Percentiles rank a stretch among this genome's conserved stretches.
phyloP scores from a whole-genome alignment of 1,140 invertebrate genomes.

The Papilio machaon region DNA sequence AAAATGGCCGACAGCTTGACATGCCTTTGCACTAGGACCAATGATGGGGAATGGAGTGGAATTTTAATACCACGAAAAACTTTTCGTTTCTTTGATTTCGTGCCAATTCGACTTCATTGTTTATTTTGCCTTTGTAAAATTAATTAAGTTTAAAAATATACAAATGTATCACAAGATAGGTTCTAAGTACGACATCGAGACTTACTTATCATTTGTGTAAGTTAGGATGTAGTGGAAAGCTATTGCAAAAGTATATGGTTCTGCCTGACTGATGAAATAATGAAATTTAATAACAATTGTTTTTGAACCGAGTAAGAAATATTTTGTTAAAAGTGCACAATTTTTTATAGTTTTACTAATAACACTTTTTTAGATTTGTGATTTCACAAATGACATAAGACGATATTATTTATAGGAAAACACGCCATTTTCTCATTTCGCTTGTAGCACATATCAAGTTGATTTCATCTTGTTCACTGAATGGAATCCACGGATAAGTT shows the following conservation, averaged over 20 bases:
- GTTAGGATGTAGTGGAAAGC: too few species aligned
- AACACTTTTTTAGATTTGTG: not conserved
- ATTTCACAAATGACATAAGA: not conserved
- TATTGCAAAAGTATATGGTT: too few species aligned
- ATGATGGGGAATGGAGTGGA: constrained; percentile 40
- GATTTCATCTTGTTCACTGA: constrained; percentile 40
- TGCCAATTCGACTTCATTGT: constrained; percentile 25
- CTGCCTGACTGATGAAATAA: too few species aligned
- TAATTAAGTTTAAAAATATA: not conserved
- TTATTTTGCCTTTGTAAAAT: constrained; percentile 14
- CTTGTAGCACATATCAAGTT: constrained; percentile 39
- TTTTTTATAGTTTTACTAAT: not conserved
- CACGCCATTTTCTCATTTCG: constrained; percentile 39
- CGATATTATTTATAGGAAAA: constrained; percentile 35
- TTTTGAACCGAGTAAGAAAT: too few species aligned
- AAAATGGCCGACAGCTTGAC: constrained; percentile 39
- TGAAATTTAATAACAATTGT: too few species aligned
- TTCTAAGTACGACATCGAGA: too few species aligned
- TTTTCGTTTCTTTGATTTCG: constrained; percentile 32
- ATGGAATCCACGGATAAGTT: constrained; percentile 38
- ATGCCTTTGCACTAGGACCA: constrained; percentile 38
- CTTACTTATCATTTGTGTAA: too few species aligned
- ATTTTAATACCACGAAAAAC: constrained; percentile 38
- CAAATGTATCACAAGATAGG: too few species aligned
- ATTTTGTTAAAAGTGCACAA: not conserved